phyloP scores from a whole-genome alignment of 1,140 invertebrate species.

The Apocrypta bakeri region DNA sequence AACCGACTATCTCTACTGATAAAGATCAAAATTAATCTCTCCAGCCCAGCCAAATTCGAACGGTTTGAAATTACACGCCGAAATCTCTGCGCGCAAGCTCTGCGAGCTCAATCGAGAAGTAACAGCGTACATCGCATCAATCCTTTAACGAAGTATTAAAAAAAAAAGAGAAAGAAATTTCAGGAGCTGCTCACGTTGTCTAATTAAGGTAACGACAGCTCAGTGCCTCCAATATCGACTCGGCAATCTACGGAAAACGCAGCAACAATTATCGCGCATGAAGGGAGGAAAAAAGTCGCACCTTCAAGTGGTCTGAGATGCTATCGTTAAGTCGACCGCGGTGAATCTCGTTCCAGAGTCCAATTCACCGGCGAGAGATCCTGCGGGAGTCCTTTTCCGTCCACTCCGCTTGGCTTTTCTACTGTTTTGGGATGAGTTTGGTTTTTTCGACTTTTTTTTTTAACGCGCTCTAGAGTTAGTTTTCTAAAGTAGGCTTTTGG shows the following conservation, averaged over 20 bases:
- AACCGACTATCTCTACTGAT: too few species aligned
- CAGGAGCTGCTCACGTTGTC: neutral
- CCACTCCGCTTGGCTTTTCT: neutral
- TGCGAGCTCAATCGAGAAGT: conserved; percentile 27
- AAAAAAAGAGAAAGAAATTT: too few species aligned
- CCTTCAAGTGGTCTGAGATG: conserved; percentile 47
- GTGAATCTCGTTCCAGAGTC: conserved; percentile 44
- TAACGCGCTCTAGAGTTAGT: neutral
- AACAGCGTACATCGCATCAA: neutral
- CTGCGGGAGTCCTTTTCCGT: conserved; percentile 40
- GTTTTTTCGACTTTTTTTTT: too few species aligned
- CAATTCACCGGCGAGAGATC: conserved; percentile 15
- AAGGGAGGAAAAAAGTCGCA: conserved; percentile 36
- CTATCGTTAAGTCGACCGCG: conserved; percentile 45
- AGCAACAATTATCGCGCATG: conserved; percentile 51
- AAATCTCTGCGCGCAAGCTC: neutral
- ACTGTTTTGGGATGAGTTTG: too few species aligned
- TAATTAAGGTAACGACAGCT: conserved; percentile 33
- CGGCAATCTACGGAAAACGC: neutral
- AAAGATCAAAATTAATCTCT: too few species aligned
- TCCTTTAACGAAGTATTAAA: neutral
- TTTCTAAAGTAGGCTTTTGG: neutral
- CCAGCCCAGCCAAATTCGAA: too few species aligned
- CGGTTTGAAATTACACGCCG: neutral
- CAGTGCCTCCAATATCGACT: neutral